Conservation (phyloP, 2,888 invertebrate species). For the Molorchus minor region DNA sequence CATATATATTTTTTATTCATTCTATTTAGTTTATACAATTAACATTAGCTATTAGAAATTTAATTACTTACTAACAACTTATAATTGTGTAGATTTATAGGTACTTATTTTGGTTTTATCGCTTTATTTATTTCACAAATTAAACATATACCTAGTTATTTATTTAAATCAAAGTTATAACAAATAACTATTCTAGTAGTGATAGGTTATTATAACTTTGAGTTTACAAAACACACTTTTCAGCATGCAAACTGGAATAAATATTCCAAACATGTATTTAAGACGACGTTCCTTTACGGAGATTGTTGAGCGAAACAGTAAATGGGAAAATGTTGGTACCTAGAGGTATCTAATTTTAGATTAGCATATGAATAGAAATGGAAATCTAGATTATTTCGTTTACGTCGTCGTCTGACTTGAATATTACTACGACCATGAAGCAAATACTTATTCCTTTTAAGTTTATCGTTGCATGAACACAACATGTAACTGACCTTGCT, state of each 20-base stretch:
- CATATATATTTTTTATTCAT: slow-evolving; percentile 69
- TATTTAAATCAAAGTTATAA: too few species aligned
- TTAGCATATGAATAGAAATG: slow-evolving; percentile 13
- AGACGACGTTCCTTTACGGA: not conserved
- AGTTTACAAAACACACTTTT: too few species aligned
- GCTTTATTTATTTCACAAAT: too few species aligned
- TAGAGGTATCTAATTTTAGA: slow-evolving; percentile 4
- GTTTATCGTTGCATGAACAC: slow-evolving; percentile 33
- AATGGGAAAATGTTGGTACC: not conserved
- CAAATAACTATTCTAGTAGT: too few species aligned
- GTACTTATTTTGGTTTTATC: not conserved
- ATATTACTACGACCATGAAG: slow-evolving; percentile 7
- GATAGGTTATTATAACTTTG: too few species aligned
- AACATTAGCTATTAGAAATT: slow-evolving; percentile 8
- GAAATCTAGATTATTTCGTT: slow-evolving; percentile 5
- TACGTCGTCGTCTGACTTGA: slow-evolving; percentile 5
- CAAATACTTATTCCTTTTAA: slow-evolving; percentile 27
- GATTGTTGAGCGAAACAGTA: not conserved
- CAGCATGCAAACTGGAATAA: too few species aligned
- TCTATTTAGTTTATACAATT: slow-evolving; percentile 58
- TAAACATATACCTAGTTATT: too few species aligned
- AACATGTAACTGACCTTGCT: slow-evolving; percentile 47
- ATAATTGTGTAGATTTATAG: too few species aligned
- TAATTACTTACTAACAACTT: slow-evolving; percentile 1
- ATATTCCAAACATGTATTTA: too few species aligned